Conservation (phyloP, 2,888 invertebrate species). For the Drosophila paucipuncta region DNA sequence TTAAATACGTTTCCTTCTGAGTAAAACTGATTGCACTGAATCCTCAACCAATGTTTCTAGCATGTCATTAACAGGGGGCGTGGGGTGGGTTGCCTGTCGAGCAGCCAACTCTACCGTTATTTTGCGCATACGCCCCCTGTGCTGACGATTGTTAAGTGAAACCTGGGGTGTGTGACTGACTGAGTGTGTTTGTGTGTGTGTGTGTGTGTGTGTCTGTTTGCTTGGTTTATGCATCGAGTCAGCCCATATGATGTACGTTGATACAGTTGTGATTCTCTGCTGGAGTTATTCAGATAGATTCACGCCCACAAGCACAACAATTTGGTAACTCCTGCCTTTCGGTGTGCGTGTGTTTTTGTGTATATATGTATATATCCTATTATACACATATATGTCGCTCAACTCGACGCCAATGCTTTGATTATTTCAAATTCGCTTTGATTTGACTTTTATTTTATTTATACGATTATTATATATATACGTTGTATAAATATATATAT, state of each 20-base stretch:
- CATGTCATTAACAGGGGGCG: neutral
- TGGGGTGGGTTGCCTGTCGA: neutral
- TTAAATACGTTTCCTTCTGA: neutral
- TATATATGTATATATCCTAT: neutral
- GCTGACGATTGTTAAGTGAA: slow-evolving; percentile 7
- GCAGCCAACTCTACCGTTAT: neutral
- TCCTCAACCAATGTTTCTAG: neutral
- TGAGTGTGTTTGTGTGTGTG: neutral
- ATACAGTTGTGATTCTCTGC: slow-evolving; percentile 6
- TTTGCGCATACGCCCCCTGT: slow-evolving; percentile 37
- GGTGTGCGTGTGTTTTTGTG: neutral
- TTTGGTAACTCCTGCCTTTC: slow-evolving; percentile 2
- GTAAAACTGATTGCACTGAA: neutral
- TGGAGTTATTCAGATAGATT: slow-evolving; percentile 6
- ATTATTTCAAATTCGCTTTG: slow-evolving; percentile 57
- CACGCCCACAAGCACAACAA: slow-evolving; percentile 23
- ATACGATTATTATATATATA: no score
- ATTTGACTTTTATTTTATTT: slow-evolving; percentile 30
- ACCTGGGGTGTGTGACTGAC: neutral
- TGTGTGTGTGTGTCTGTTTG: neutral
- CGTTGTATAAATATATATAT: neutral
- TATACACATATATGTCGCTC: slow-evolving; percentile 15
- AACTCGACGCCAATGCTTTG: slow-evolving; percentile 48
- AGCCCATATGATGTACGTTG: slow-evolving; percentile 43
- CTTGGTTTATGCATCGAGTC: slow-evolving; percentile 31